phyloP scores from a whole-genome alignment of 1,140 invertebrate genomes.

The Metaphire vulgaris region DNA sequence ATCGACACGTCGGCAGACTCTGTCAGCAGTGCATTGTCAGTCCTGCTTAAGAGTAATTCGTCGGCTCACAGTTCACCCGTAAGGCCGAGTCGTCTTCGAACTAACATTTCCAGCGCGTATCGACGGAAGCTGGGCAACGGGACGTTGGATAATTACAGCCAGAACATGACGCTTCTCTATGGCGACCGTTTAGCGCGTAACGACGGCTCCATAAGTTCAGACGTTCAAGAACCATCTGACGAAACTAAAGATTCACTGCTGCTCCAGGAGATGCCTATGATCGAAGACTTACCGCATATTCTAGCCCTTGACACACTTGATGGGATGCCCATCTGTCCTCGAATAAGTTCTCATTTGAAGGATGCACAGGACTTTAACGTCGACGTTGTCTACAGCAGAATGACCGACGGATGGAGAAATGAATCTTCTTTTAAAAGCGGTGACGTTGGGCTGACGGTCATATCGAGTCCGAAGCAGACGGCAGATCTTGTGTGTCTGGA shows the following conservation, averaged over 20 bases:
- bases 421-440: not conserved
- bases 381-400: not conserved
- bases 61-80: not conserved
- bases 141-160: not conserved
- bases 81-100: not conserved
- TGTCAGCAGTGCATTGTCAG: conserved; percentile 11
- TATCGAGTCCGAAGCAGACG: not conserved
- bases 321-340: not conserved
- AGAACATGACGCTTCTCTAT: not conserved
- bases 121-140: not conserved
- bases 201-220: not conserved
- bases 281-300: not conserved
- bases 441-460: not conserved
- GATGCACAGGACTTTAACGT: not conserved
- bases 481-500: not conserved
- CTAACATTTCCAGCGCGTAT: not conserved
- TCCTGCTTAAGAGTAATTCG: conserved; percentile 2
- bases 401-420: not conserved
- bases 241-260: not conserved
- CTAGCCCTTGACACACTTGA: not conserved
- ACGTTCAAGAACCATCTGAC: not conserved
- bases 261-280: not conserved
- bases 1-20: conserved; percentile 14
- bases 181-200: not conserved
- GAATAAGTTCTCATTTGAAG: not conserved